A percentile compares a stretch with the other conserved stretches of the same genome.
These are phyloP conservation scores for Synergus laeviventris DNA, from an alignment of 2,888 invertebrate species.

Conservation along the genomic window DNA sequence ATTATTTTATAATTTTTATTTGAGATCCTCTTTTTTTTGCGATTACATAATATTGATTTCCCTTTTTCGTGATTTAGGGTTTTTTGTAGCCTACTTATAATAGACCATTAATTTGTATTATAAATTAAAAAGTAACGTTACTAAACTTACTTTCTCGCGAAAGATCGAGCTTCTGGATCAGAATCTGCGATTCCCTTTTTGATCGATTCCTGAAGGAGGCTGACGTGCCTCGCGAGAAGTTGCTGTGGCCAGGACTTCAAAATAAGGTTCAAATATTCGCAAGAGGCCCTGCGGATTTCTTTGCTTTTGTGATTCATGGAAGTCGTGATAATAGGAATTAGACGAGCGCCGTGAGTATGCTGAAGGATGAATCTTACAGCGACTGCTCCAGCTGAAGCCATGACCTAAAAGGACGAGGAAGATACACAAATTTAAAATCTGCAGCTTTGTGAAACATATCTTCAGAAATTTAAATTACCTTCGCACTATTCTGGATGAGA, in stretches of 20 bases:
- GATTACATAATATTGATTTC: too few relatives aligned
- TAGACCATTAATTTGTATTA: too few relatives aligned
- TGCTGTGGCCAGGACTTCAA: constrained; percentile 92
- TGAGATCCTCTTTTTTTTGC: too few relatives aligned
- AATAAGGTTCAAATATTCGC: constrained; percentile 90
- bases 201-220: constrained; percentile 88
- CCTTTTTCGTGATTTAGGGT: too few relatives aligned
- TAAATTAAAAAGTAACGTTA: neutral
- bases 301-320: constrained; percentile 92
- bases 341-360: constrained; percentile 87
- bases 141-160: constrained; percentile 84
- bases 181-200: constrained; percentile 94
- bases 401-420: constrained; percentile 79
- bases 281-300: constrained; percentile 88
- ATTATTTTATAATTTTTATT: constrained; percentile 23
- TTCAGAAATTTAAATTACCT: constrained; percentile 79
- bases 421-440: constrained; percentile 27
- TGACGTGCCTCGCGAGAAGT: constrained; percentile 88
- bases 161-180: constrained; percentile 91
- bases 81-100: too few relatives aligned
- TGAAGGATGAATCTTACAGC: constrained; percentile 92
- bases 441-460: neutral
- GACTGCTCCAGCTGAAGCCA: constrained; percentile 92
- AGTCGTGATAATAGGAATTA: constrained; percentile 87
- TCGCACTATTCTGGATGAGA: constrained; percentile 96